Conservation (phyloP, 2,113 vertebrate genomes). For the Pholis gunnellus region DNA sequence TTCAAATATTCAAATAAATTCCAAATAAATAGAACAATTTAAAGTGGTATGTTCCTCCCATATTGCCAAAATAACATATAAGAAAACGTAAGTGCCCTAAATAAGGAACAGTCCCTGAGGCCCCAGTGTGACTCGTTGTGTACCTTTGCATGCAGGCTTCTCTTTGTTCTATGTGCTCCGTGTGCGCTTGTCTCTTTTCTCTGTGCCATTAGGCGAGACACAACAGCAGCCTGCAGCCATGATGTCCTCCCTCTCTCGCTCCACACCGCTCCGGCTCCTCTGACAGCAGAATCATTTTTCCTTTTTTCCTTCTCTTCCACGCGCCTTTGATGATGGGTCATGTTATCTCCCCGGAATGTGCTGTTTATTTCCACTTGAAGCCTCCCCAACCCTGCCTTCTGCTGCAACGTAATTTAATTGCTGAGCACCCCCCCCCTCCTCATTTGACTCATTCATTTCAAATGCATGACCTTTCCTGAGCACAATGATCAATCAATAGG, state of each 20-base stretch:
- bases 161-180: slow-evolving; percentile 28
- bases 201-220: slow-evolving; percentile 26
- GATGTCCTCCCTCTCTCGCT: slow-evolving; percentile 2
- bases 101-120: background rate
- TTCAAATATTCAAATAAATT: background rate
- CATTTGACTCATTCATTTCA: slow-evolving; percentile 69
- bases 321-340: slow-evolving; percentile 61
- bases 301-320: slow-evolving; percentile 58
- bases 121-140: slow-evolving; percentile 4
- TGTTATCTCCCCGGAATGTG: slow-evolving; percentile 59
- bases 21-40: background rate
- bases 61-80: background rate
- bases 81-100: background rate
- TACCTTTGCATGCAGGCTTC: slow-evolving; percentile 12
- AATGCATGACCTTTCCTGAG: slow-evolving; percentile 83
- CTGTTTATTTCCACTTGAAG: slow-evolving; percentile 61
- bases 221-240: slow-evolving; percentile 54
- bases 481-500: slow-evolving; percentile 82
- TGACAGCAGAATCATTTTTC: slow-evolving; percentile 60
- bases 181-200: slow-evolving; percentile 33
- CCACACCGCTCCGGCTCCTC: slow-evolving; percentile 11
- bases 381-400: slow-evolving; percentile 22
- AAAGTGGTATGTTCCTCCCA: background rate
- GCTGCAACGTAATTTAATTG: slow-evolving; percentile 76
- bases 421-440: slow-evolving; percentile 39